Evolutionary conservation across 2,888 invertebrate species (phyloP), one percentile per base, ranked within the genome.

Genomic region (Drosophila stalkeri): DNA sequence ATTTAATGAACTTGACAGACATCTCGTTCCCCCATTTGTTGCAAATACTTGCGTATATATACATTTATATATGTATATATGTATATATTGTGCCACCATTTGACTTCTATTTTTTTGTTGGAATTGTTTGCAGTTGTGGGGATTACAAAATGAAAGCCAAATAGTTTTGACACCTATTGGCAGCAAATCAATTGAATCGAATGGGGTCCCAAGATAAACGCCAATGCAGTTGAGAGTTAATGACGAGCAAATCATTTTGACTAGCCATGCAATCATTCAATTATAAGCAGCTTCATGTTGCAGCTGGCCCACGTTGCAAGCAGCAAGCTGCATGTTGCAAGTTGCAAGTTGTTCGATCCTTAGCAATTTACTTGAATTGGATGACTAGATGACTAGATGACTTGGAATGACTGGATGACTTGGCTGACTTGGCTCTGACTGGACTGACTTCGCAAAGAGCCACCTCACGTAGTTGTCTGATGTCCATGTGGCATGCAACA

Each of bases 1-100:
- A 86, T 90, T 86, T 88, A 90, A 86, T 86, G 90, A 86, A 86
- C 83, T 85, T 84, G 84, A 82, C 77, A 75, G 70, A 64, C 77
- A 68, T 72, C 72, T 72, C 46, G 59, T 64, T 46, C 56, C 39
- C 52, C 59, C 70, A 83, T 74, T 78, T 78, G 71, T 68, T 64
- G 57, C 49, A 67, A 76, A 75, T 73, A 63, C 39, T 8, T 31
- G 33, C 31, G n/a, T 49, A 49, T 12, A n/a, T n/a, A 47, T 16
- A 16, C 20, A 23, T 3, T 5, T 47, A 23, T 7, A 27, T 16
- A n/a, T 47, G n/a, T n/a, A n/a, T 16, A 16, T 44, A 23, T 3
- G 5, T 47, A 23, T 7, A 27, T 16, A n/a, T 47, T 16, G 47
- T 27, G 47, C 27, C 47, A 47, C 47, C 14, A 52, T 41, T 37